Percentiles rank a stretch among this genome's conserved stretches.
Evolutionary conservation across 2,888 invertebrate species (phyloP).

Genomic region (Isoperla grammatica): DNA sequence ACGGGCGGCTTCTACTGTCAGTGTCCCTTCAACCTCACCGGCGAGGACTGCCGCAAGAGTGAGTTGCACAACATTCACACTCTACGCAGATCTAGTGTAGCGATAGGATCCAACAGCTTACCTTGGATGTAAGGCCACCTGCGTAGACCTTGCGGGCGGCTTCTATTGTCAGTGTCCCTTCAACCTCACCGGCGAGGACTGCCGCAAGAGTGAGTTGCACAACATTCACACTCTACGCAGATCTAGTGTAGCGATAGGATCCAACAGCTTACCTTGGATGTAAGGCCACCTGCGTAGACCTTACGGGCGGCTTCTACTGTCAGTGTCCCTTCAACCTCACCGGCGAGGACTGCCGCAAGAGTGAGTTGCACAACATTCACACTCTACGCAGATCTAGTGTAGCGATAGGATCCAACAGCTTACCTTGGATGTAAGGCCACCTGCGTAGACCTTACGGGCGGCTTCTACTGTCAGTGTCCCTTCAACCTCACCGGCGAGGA

Average conservation of each 20-base stretch:
- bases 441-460: slow-evolving; percentile 84
- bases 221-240: too few species aligned
- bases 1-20: slow-evolving; percentile 91
- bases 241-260: too few species aligned
- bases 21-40: slow-evolving; percentile 94
- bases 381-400: too few species aligned
- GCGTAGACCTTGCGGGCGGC: slow-evolving; percentile 82
- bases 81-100: too few species aligned
- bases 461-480: slow-evolving; percentile 94
- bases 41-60: slow-evolving; percentile 95
- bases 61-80: too few species aligned
- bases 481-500: slow-evolving; percentile 95
- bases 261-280: too few species aligned
- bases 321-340: slow-evolving; percentile 96
- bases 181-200: slow-evolving; percentile 93
- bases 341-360: slow-evolving; percentile 93
- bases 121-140: too few species aligned
- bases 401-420: too few species aligned
- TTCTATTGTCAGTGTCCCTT: slow-evolving; percentile 97
- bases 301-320: slow-evolving; percentile 87
- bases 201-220: slow-evolving; percentile 88
- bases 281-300: slow-evolving; percentile 85
- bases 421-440: too few species aligned
- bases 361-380: too few species aligned
- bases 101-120: too few species aligned